Base-by-base conservation (phyloP, 2,888 invertebrate genomes). In the Cheilosia soror region DNA sequence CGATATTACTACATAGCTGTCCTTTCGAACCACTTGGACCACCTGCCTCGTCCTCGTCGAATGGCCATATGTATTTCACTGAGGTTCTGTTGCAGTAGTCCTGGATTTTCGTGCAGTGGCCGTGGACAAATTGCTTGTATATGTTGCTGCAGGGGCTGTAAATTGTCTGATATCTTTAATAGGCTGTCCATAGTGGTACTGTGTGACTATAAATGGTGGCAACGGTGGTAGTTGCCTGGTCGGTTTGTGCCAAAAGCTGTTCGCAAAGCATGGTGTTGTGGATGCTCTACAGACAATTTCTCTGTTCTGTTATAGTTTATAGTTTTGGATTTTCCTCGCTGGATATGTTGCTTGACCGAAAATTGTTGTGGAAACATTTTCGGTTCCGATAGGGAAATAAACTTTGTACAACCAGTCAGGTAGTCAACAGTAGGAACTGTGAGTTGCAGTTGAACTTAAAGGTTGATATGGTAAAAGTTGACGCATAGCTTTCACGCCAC, bases 151-250 rank as follows among this genome's bases (percentile, higher is more conserved):
- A 82, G 86, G 82, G 78, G 77, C 82, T 86, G 86, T 86, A 86
- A 86, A 86, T 86, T 86, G 82, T 86, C 78, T 82, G 86, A 82
- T 86, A 86, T 82, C 86, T 86, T 86, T 86, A 82, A 86, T 86
- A 86, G 86, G 86, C 86, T 78, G 68, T 81, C 86, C 86, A 77
- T 69, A 63, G 81, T 68, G 80, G 76, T 85, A 71, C 76, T 80
- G 76, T 80, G 76, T 76, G 76, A 66, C 71, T 65, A 85, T 85
- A 76, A 80, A 80, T 85, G 80, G 75, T 47, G 69, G 68, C 49
- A 55, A 37, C 69, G 69, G 71, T 72, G 51, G 63, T 71, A 42
- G 58, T 66, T 51, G 27, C n/a, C 11, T 5, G 40, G 62, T 47
- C 44, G 62, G 53, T 27, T 47, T 60, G 53, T 80, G 77, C 85